Base-by-base conservation (phyloP, 2,888 invertebrate species). In the Platerodrilus igneus region DNA sequence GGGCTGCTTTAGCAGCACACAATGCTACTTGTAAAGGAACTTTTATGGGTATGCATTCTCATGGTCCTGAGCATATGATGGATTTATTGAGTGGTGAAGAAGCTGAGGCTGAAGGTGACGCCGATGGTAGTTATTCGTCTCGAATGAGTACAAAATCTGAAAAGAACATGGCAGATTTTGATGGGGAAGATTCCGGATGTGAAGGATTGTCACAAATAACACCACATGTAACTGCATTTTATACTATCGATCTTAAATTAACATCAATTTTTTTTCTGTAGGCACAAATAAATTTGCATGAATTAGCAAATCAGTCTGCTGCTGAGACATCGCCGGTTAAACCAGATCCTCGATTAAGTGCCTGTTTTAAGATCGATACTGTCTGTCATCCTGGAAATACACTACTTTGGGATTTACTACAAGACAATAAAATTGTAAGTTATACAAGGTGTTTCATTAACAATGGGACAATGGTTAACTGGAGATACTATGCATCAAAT, bases 351-450 rank as follows among this genome's bases (percentile, higher is more conserved):
- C 55, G 67, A 39, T 49, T 69, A 20, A 66, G 67, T 2, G 65
- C 66, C n/a, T 63, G 62, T 51, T 69, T 69, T 48, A 68, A 68
- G 56, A 62, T 68, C 3, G 69, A 69, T 45, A 68, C 86, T 57
- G 91, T 94, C 15, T 93, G 93, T 64, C 83, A 87, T 54, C 87
- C 90, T 22, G 94, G 94, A 2, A 89, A 88, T 64, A 95, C 94
- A 4, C 70, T 95, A 46, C 76, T 95, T 2, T 95, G 94, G 94
- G 94, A 95, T 71, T 72, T 95, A 47, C 72, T 95, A 48, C 93
- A 93, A 67, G 93, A 94, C 65, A 86, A 88, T 56, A 84, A 83
- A 70, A 90, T 91, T 64, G 85, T 84, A 71, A 77, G 80, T 73
- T n/a, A n/a, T n/a, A n/a, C n/a, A n/a, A n/a, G n/a, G n/a, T n/a